Percentiles rank a stretch among this genome's conserved stretches.
These are phyloP conservation scores for Phaethon lepturus DNA, from an alignment of 2,113 vertebrate species.

Conservation along the genomic window DNA sequence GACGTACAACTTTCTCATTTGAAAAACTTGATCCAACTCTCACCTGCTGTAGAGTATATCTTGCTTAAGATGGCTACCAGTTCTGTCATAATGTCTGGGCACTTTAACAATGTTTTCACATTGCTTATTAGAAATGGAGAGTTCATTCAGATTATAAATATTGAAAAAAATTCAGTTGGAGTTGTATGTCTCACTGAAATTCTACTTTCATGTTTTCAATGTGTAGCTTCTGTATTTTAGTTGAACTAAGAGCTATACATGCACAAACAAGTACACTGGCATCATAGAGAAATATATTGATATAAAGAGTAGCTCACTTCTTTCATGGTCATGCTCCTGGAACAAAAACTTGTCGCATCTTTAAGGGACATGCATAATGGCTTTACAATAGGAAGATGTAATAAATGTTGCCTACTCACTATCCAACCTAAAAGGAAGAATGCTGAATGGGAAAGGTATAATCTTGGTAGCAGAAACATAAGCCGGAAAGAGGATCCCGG, in stretches of 20 bases:
- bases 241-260: not conserved
- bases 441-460: not conserved
- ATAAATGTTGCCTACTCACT: not conserved
- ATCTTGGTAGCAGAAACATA: not conserved
- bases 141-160: not conserved
- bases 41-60: not conserved
- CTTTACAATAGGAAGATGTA: not conserved
- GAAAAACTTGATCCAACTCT: not conserved
- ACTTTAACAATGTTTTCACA: not conserved
- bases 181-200: not conserved
- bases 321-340: not conserved
- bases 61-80: not conserved
- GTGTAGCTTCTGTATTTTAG: not conserved
- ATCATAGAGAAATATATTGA: not conserved
- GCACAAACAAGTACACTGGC: not conserved
- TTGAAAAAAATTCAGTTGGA: not conserved
- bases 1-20: not conserved
- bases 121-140: not conserved
- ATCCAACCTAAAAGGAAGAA: not conserved
- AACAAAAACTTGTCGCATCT: not conserved
- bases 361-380: not conserved
- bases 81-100: not conserved
- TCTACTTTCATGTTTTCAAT: not conserved
- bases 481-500: no score
- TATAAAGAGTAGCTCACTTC: not conserved